Evolutionary conservation across 2,888 invertebrate genomes (phyloP).

Genomic region (Ophion costatus): DNA sequence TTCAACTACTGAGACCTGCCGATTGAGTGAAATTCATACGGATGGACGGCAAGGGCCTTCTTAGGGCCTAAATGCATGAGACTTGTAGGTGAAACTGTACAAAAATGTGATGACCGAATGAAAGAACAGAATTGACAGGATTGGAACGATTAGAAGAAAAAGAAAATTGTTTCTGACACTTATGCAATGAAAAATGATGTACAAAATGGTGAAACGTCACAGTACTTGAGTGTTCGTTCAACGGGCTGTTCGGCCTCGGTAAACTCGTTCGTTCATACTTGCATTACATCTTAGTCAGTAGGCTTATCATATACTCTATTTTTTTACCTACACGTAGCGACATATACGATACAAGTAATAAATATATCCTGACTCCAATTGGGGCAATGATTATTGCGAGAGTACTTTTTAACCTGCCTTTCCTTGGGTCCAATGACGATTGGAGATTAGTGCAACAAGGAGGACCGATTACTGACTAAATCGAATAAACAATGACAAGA

Average conservation of each 20-base stretch:
- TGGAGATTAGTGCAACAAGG: neutral
- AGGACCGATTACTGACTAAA: neutral
- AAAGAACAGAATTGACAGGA: neutral
- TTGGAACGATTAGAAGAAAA: neutral
- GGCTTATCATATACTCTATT: neutral
- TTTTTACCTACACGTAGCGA: neutral
- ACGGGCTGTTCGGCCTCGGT: neutral
- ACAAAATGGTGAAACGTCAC: neutral
- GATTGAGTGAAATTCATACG: neutral
- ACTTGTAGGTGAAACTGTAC: neutral
- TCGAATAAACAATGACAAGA: neutral
- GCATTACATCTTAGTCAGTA: neutral
- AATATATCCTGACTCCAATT: neutral
- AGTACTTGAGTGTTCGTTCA: neutral
- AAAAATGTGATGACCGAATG: neutral
- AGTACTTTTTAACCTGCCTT: neutral
- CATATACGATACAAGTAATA: neutral
- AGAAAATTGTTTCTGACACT: neutral
- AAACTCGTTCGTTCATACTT: neutral
- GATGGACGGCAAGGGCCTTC: too few relatives aligned
- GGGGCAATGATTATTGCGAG: neutral
- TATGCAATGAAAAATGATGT: neutral
- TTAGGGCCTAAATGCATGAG: too few relatives aligned
- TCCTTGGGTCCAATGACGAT: neutral
- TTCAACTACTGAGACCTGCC: neutral